Evolutionary conservation across 2,113 vertebrate genomes (phyloP).

Genomic region (Panurus biarmicus): DNA sequence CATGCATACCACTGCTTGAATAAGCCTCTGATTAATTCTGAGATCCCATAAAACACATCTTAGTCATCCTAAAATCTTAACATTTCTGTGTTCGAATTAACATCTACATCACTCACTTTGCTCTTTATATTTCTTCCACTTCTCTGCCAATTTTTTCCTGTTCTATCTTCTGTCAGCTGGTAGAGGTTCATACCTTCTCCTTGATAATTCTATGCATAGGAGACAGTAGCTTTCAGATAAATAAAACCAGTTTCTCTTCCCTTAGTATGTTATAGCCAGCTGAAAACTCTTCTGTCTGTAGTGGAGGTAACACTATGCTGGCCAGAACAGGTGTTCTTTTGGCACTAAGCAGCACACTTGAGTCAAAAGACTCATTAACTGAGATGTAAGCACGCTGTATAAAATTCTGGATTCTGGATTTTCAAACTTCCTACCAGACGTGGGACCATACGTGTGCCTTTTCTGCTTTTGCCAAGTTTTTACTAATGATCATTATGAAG

Average conservation of each 20-base stretch:
- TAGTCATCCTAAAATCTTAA: background rate
- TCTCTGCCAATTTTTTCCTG: background rate
- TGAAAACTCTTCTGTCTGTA: background rate
- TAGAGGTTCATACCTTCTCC: background rate
- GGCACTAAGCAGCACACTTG: background rate
- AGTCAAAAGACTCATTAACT: background rate
- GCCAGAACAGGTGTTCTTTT: background rate
- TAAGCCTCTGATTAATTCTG: slow-evolving; percentile 35
- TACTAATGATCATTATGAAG: background rate
- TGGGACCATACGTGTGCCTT: background rate
- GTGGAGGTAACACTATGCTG: background rate
- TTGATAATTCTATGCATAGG: background rate
- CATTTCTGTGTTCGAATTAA: background rate
- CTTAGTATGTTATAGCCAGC: background rate
- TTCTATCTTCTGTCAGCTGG: background rate
- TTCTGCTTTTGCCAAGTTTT: background rate
- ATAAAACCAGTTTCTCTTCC: background rate
- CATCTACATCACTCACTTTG: background rate
- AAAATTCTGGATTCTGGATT: background rate
- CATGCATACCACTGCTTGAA: background rate
- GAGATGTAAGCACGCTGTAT: background rate
- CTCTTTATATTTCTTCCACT: background rate
- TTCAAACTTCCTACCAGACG: background rate
- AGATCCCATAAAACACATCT: background rate
- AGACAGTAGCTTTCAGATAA: background rate